Base-by-base conservation (phyloP, 64 coral and sea anemone species). In the Stichodactyla helianthus region DNA sequence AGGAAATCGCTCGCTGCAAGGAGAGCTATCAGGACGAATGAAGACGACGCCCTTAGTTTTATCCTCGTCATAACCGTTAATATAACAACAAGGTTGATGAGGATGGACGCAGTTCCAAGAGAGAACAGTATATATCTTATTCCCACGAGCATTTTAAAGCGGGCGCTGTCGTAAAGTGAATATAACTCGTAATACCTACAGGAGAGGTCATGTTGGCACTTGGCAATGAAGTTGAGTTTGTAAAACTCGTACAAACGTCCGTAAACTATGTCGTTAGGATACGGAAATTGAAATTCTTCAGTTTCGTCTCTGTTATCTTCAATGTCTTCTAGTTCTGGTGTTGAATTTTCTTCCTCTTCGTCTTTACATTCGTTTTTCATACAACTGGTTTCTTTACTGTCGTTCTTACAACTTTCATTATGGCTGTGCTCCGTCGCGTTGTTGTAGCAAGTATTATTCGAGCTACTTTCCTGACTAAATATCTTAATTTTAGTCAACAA, bases 1-100 rank as follows among this genome's bases (percentile, higher is more conserved):
- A 92, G 67, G 8, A 92, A 26, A 35, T 95, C 94, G 50, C 94
- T 89, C 6, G 92, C 12, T 26, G 90, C 87, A 13, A 95, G 55
- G 26, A 79, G 89, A 28, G 81, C 77, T 9, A 95, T 86, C 16
- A 95, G 88, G 17, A 92, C 53, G 70, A 95, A 92, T 0, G 94
- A 89, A 12, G 84, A 68, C 23, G 82, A 89, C 4, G 86, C 64
- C 23, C 94, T 80, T 22, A 95, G 35, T 54, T 82, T 76, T 15
- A 56, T 86, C 12, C 85, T 86, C 51, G 79, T 13, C 0, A 92
- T 35, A 7, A 89, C 92, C 18, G 92, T 44, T 58, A 84, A 53
- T 9, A 92, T 86, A 55, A 95, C 85, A 28, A 87, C 17, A 31
- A 88, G 51, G 18, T 92, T 95, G 10, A 95, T 59, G 5, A 92